A percentile compares a stretch with the other conserved stretches of the same genome.
Conservation (phyloP, 2,888 invertebrate genomes). For the Cantharis rufa region DNA sequence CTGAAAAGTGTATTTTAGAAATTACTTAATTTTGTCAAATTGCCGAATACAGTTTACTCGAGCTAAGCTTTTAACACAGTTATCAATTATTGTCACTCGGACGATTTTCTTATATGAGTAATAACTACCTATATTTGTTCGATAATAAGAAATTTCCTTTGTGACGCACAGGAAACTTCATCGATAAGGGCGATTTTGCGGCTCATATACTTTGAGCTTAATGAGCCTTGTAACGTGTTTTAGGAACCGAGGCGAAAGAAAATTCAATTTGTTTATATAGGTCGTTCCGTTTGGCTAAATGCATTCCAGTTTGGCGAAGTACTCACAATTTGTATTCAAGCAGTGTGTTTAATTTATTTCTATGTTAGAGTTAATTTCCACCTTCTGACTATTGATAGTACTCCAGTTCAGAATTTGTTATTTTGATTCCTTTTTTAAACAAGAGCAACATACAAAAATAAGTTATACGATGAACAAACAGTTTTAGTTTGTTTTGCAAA, state of each 20-base stretch:
- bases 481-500: neutral
- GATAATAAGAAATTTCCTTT: conserved; percentile 25
- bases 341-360: conserved; percentile 29
- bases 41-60: neutral
- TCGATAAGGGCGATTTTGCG: conserved; percentile 32
- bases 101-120: neutral
- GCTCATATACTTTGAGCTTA: conserved; percentile 31
- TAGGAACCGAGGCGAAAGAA: conserved; percentile 32
- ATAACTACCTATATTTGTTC: conserved; percentile 4
- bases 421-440: neutral
- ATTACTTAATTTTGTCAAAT: neutral
- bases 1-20: neutral
- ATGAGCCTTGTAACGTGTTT: conserved; percentile 32
- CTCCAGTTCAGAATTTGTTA: conserved; percentile 14
- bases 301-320: conserved; percentile 30
- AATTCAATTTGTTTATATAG: conserved; percentile 33
- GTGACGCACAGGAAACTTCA: conserved; percentile 20
- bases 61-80: neutral
- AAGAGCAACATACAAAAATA: neutral
- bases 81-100: neutral
- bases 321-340: conserved; percentile 31
- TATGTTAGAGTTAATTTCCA: conserved; percentile 30
- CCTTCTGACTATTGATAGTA: conserved; percentile 29
- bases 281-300: conserved; percentile 32
- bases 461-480: neutral